Conservation (phyloP, 1,140 invertebrate genomes). For the Eurytemora carolleeae region DNA sequence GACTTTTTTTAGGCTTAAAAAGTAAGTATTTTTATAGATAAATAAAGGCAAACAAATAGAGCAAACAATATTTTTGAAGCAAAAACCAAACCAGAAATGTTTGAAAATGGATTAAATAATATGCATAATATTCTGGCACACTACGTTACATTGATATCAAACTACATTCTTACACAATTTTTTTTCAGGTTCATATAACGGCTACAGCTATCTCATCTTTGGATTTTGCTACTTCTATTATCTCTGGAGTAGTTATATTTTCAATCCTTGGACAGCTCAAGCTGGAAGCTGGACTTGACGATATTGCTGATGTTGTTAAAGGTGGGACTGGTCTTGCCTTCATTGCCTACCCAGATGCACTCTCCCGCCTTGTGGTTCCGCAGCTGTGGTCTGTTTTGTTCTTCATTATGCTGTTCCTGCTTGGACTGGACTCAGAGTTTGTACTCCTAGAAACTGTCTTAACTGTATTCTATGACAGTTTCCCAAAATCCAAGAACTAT, state of each 20-base stretch:
- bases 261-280: constrained; percentile 28
- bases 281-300: constrained; percentile 17
- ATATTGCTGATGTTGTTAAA: constrained; percentile 20
- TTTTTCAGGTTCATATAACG: constrained; percentile 22
- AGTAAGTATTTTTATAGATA: too few species aligned
- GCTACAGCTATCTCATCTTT: constrained; percentile 26
- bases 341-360: constrained; percentile 34
- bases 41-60: too few species aligned
- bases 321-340: constrained; percentile 28
- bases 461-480: constrained; percentile 52
- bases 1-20: too few species aligned
- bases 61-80: too few species aligned
- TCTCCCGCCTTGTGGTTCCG: constrained; percentile 30
- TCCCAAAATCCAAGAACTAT: constrained; percentile 43
- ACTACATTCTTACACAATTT: too few species aligned
- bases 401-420: constrained; percentile 29
- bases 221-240: constrained; percentile 27
- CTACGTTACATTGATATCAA: too few species aligned
- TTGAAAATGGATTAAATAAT: too few species aligned
- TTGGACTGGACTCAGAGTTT: constrained; percentile 35
- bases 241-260: constrained; percentile 28
- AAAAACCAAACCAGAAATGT: too few species aligned
- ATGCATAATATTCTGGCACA: too few species aligned
- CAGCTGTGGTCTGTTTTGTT: constrained; percentile 33
- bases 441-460: constrained; percentile 59